A percentile compares a stretch with the other conserved stretches of the same genome.
Evolutionary conservation across 2,797 vertebrate species (phyloP).

Genomic region (Cyprinodon diabolis): DNA sequence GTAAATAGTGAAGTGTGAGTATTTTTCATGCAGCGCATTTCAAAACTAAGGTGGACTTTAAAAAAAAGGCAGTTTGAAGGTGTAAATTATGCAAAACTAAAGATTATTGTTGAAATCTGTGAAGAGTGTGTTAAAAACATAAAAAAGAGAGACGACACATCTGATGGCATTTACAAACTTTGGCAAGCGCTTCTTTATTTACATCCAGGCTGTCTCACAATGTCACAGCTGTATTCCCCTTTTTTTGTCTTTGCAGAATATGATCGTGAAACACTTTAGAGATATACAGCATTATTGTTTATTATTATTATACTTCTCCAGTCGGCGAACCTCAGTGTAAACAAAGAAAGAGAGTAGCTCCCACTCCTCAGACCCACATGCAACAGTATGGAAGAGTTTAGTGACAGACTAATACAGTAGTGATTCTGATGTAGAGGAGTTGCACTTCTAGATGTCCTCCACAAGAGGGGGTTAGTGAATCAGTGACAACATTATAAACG

Average conservation of each 20-base stretch:
- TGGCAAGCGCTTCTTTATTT: slow-evolving; percentile 88
- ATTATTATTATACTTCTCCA: slow-evolving; percentile 36
- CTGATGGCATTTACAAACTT: slow-evolving; percentile 83
- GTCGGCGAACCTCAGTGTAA: slow-evolving; percentile 63
- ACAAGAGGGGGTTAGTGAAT: slow-evolving; percentile 71
- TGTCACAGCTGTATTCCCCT: slow-evolving; percentile 75
- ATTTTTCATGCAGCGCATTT: too few species aligned
- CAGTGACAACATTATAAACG: slow-evolving; percentile 61
- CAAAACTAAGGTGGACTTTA: neutral
- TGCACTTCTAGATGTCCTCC: slow-evolving; percentile 58
- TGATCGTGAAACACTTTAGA: slow-evolving; percentile 56
- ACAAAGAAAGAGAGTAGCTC: slow-evolving; percentile 61
- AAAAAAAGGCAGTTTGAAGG: neutral
- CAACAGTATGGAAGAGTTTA: slow-evolving; percentile 53
- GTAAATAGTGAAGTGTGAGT: too few species aligned
- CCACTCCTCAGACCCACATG: slow-evolving; percentile 68
- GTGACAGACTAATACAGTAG: slow-evolving; percentile 51
- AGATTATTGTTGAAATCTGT: neutral
- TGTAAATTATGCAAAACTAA: neutral
- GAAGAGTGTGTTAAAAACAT: neutral
- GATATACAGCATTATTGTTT: slow-evolving; percentile 44
- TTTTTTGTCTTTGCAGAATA: slow-evolving; percentile 36
- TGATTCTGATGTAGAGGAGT: slow-evolving; percentile 40
- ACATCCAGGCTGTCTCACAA: slow-evolving; percentile 82
- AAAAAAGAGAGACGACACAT: slow-evolving; percentile 56